These are phyloP conservation scores for Calameuta pallipes DNA, from an alignment of 2,888 invertebrate species.

Conservation along the genomic window DNA sequence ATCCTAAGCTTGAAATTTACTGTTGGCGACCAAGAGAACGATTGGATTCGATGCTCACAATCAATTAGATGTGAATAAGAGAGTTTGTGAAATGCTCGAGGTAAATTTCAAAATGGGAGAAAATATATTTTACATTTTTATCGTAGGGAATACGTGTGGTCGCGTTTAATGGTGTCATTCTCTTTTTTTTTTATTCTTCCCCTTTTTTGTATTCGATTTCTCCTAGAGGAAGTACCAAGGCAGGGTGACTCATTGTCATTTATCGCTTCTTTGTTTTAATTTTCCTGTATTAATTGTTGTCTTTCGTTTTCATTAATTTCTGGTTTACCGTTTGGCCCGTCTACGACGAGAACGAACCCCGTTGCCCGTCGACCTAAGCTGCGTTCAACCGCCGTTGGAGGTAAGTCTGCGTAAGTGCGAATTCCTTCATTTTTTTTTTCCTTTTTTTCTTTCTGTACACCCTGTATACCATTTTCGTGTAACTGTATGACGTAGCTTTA, in stretches of 20 bases:
- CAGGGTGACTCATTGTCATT: constrained; percentile 17
- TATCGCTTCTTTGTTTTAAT: constrained; percentile 39
- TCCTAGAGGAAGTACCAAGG: constrained; percentile 3
- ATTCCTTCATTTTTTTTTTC: not conserved
- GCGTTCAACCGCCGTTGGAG: constrained; percentile 42
- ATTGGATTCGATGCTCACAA: not conserved
- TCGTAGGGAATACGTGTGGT: not conserved
- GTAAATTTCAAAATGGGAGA: not conserved
- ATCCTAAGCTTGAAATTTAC: not conserved
- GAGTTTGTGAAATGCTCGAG: not conserved
- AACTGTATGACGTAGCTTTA: not conserved
- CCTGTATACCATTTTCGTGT: not conserved
- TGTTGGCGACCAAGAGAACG: not conserved
- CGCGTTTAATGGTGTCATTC: not conserved
- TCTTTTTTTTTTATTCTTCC: not conserved
- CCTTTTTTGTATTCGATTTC: not conserved
- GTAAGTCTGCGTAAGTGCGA: constrained; percentile 49
- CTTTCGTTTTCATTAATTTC: constrained; percentile 66
- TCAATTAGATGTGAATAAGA: not conserved
- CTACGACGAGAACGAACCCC: constrained; percentile 45
- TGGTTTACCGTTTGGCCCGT: constrained; percentile 64
- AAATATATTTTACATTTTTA: not conserved
- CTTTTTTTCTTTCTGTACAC: not conserved
- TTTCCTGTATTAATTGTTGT: constrained; percentile 61
- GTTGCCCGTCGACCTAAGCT: constrained; percentile 37